Evolutionary conservation across 2,113 vertebrate genomes (phyloP).

Genomic region (Myotis lucifugus): DNA sequence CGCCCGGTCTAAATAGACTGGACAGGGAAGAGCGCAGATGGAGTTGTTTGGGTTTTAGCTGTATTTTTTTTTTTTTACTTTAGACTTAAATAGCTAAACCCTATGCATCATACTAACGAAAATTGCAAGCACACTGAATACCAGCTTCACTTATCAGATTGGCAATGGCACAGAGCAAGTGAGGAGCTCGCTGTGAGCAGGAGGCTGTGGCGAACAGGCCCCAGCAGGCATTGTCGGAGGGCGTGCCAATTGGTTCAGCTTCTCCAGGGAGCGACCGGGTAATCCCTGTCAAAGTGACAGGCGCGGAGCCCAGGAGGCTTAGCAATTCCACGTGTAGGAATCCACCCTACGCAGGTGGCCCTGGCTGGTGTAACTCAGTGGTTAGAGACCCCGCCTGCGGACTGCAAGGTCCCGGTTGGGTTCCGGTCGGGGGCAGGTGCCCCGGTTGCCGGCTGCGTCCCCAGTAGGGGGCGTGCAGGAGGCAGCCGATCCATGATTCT

Average conservation of each 20-base stretch:
- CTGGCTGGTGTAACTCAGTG: too few relatives aligned
- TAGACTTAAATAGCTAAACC: background rate
- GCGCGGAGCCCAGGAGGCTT: background rate
- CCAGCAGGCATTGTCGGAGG: background rate
- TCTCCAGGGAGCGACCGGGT: background rate
- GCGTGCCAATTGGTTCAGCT: background rate
- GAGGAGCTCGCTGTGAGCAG: background rate
- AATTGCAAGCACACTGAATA: background rate
- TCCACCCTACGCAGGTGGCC: background rate
- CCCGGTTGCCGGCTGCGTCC: too few relatives aligned
- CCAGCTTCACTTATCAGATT: background rate
- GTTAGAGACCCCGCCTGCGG: too few relatives aligned
- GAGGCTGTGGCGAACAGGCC: background rate
- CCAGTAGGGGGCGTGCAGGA: too few relatives aligned
- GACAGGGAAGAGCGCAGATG: background rate
- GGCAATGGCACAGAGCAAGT: background rate
- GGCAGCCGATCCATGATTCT: too few relatives aligned
- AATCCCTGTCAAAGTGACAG: background rate
- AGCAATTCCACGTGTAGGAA: background rate
- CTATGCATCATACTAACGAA: background rate
- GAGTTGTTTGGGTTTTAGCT: background rate
- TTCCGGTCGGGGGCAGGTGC: too few relatives aligned
- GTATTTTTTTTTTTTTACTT: background rate
- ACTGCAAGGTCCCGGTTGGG: too few relatives aligned
- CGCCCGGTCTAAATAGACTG: too few relatives aligned